phyloP scores from a whole-genome alignment of 2,797 vertebrate species.

The Pelobates cultripes region DNA sequence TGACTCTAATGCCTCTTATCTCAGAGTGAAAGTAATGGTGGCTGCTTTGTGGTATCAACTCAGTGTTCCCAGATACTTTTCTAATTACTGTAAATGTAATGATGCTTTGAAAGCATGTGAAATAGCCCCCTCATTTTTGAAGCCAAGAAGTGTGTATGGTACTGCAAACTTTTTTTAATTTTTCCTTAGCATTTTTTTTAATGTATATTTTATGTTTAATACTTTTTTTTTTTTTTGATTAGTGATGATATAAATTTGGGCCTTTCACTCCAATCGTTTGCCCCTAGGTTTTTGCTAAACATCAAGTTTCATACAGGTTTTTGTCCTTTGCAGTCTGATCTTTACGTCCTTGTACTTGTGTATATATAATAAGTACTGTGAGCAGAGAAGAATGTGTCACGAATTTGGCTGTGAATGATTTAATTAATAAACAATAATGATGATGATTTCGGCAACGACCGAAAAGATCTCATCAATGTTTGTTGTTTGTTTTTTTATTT shows the following conservation, averaged over 20 bases:
- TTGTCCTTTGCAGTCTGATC: too few relatives aligned
- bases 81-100: neutral
- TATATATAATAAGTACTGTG: neutral
- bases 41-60: too few relatives aligned
- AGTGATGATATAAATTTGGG: too few relatives aligned
- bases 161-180: constrained; percentile 8
- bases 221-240: too few relatives aligned
- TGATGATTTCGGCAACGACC: neutral
- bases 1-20: neutral
- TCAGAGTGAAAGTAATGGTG: neutral
- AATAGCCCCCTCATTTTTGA: neutral
- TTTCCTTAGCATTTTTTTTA: constrained; percentile 8
- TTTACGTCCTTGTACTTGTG: too few relatives aligned
- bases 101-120: neutral
- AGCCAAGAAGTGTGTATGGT: neutral
- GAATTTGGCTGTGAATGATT: neutral
- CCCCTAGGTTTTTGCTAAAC: too few relatives aligned
- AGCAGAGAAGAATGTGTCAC: neutral
- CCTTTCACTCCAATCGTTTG: too few relatives aligned
- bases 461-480: neutral
- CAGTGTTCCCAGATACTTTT: too few relatives aligned
- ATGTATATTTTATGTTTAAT: constrained; percentile 4
- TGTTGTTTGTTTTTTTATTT: neutral
- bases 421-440: neutral
- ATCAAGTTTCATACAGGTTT: too few relatives aligned